Evolutionary conservation across 92 coral and sea anemone species (phyloP), one percentile per base, ranked within the genome.

Genomic region (Heteractis magnifica): DNA sequence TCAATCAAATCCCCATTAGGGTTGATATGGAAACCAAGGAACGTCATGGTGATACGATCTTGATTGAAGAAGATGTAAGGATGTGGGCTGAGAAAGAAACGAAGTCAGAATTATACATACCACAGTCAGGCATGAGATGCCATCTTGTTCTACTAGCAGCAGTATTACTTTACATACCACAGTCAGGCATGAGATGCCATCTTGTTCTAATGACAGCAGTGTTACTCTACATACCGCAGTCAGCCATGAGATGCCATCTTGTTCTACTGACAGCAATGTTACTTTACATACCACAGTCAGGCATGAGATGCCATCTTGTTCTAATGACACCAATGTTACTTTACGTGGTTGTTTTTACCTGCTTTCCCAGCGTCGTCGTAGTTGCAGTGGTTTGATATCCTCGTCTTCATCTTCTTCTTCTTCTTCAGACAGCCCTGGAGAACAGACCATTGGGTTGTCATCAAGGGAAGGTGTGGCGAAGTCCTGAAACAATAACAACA

Each of bases 61-160:
- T 89, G 87, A 79, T 94, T 91, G 86, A 94, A 94, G 86, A 91
- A 91, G 76, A 93, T 87, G 77, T 94, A 94, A 13, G 98, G 98
- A 77, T 94, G 98, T 41, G 92, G 93, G 75, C 98, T 94, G 92
- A 15, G 44, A 82, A 77, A 52, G 15, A 48, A 81, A 60, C 50
- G 23, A 23, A 10, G 18, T 11, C 19, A 9, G 52, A n/a, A 73
- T 5, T 49, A 23, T 8, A 56, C 20, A 56, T 9, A 20, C 71
- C 16, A 49, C n/a, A 64, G 4, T n/a, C 62, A 56, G 14, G 16
- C 62, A 11, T 11, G n/a, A 56, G n/a, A 56, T 56, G 16, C 15
- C n/a, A 11, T 56, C 16, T 18, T 11, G 16, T 26, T 26, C 26
- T 26, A 26, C 26, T 26, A 1, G 1, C 26, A 26, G 26, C 26